Base-by-base conservation (phyloP, 2,797 vertebrate species). In the Acanthornis magna region DNA sequence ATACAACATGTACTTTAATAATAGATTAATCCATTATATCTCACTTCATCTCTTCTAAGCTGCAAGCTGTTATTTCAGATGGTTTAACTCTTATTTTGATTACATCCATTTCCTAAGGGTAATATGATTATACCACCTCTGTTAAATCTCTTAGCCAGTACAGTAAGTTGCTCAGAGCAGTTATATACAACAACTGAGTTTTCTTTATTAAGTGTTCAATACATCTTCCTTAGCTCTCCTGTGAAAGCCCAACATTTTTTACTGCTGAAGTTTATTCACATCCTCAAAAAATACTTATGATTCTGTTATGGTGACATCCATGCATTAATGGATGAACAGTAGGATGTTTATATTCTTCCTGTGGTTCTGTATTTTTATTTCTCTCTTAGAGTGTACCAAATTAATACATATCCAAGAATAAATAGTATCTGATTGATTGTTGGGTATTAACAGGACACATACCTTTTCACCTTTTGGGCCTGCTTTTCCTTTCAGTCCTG, bases 391-490 rank as follows among this genome's bases (percentile, higher is more conserved):
- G 16, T 6, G 11, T 25, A 76, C 38, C 30, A 66, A 63, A 57
- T 73, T 30, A 81, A 36, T 16, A 45, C n/a, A 71, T 23, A 10
- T 40, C 10, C 45, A 55, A 40, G 14, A 25, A 53, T 29, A 34
- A 51, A 77, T 16, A 20, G 5, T 43, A 30, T 62, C 36, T 55
- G n/a, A 16, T 3, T 20, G 7, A 32, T 34, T 63, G 26, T 12
- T 71, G 15, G 13, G 19, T n/a, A 47, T 23, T 54, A 62, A 55
- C 5, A 84, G 16, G 22, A 38, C 20, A 70, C 65, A 5, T 96
- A 99, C 98, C 98, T 99, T 99, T 85, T 98, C 98, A 58, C 98
- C 98, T 97, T 97, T 97, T 27, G 53, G 53, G 50, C 98, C 98
- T 36, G 91, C 78, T 26, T 98, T 98, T 95, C 98, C 98, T 68